phyloP scores from a whole-genome alignment of 2,797 vertebrate species.

The Sebastes steindachneri region DNA sequence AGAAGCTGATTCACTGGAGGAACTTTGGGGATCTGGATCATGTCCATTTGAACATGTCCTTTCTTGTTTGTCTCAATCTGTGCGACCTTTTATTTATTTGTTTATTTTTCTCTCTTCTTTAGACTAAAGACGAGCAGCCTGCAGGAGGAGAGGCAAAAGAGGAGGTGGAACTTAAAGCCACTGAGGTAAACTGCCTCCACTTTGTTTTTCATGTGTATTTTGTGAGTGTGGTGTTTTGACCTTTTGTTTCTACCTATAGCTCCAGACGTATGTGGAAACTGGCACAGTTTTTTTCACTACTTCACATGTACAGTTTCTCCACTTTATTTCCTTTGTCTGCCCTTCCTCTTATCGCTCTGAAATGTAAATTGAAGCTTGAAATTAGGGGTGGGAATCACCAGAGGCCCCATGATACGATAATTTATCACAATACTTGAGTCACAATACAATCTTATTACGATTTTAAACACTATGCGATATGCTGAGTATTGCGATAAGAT shows the following conservation, averaged over 20 bases:
- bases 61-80: neutral
- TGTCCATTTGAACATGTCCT: neutral
- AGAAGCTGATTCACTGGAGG: neutral
- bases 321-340: neutral
- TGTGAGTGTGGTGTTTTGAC: neutral
- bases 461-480: no score
- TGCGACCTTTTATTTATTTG: constrained; percentile 35
- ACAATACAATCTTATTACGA: no score
- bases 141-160: constrained; percentile 45
- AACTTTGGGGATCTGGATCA: neutral
- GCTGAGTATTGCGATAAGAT: no score
- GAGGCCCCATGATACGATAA: no score
- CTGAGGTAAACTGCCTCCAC: constrained; percentile 66
- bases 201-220: neutral
- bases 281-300: neutral
- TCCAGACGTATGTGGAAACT: neutral
- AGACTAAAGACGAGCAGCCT: constrained; percentile 74
- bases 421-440: no score
- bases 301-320: neutral
- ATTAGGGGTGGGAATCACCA: no score
- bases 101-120: constrained; percentile 37
- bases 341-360: neutral
- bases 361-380: neutral
- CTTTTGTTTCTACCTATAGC: neutral
- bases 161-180: constrained; percentile 43